Base-by-base conservation (phyloP, 2,888 invertebrate genomes). In the Agrochola lychnidis region DNA sequence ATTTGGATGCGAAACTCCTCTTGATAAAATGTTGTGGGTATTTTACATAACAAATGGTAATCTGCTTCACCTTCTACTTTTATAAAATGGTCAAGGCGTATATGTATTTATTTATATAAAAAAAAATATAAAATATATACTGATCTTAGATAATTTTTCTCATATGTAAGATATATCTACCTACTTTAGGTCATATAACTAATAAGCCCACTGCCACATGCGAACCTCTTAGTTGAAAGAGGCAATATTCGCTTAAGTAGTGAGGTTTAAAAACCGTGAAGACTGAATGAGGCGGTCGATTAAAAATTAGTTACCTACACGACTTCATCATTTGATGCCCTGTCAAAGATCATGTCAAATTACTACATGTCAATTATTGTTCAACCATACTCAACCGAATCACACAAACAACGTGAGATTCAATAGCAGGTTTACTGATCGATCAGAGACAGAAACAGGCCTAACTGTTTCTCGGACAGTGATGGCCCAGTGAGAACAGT, bases 171-270 rank as follows among this genome's bases (percentile, higher is more conserved):
- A 48, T 59, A 16, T 45, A 61, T 51, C 10, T 36, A 36, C 19
- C 36, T 57, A n/a, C 48, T 56, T 12, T 14, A 45, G 40, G 42
- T 30, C 48, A 68, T 36, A 36, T 45, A 62, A 62, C 48, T 68
- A 73, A 79, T 73, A 22, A 63, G 51, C 7, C 16, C 14, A 22
- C 51, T 57, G 42, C 51, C 9, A 71, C 59, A 25, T 19, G 36
- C 51, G 30, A 51, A 36, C 57, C 48, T 69, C 51, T 68, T 53
- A 22, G 25, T 25, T 36, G 10, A 25, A 57, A 56, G 63, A 36
- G 25, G 79, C 72, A 72, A 79, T 79, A 79, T 79, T 67, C 57
- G 62, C 42, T 51, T 12, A 40, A 25, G 42, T 56, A 61, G 45
- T 45, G 16, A n/a, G 14, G 48, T 70, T 62, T 71, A 30, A 62